Evolutionary conservation across 2,888 invertebrate genomes (phyloP).

Genomic region (Julus scanicus): DNA sequence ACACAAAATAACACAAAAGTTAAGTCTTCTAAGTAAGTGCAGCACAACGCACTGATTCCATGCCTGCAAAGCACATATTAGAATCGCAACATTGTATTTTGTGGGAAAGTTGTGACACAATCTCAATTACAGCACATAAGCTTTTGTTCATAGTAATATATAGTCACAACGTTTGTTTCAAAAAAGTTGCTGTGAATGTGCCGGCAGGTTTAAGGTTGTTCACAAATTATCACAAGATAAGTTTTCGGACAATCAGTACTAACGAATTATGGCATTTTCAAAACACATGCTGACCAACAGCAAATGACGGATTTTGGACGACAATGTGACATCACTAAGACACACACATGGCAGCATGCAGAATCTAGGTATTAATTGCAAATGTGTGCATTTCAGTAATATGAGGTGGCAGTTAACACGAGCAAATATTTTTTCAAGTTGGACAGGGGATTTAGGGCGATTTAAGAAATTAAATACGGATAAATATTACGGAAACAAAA

Average conservation of each 20-base stretch:
- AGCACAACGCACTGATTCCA: not conserved
- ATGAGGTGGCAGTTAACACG: not conserved
- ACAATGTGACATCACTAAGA: not conserved
- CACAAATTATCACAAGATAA: not conserved
- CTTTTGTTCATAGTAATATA: not conserved
- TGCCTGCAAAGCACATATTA: not conserved
- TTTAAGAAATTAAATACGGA: not conserved
- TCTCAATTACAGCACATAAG: not conserved
- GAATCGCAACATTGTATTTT: not conserved
- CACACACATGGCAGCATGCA: not conserved
- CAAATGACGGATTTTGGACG: slow-evolving; percentile 16
- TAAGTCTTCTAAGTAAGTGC: not conserved
- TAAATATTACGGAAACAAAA: not conserved
- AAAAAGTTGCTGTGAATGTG: not conserved
- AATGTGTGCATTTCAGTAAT: not conserved
- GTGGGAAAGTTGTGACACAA: not conserved
- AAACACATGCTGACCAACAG: not conserved
- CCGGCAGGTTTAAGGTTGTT: not conserved
- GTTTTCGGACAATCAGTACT: not conserved
- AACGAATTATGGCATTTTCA: not conserved
- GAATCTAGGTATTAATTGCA: not conserved
- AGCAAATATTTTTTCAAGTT: not conserved
- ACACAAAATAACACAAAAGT: not conserved
- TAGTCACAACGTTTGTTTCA: not conserved
- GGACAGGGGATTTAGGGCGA: not conserved